Percentiles rank a stretch among this genome's conserved stretches.
Conservation (phyloP, 2,888 invertebrate genomes). For the Thyatira batis region DNA sequence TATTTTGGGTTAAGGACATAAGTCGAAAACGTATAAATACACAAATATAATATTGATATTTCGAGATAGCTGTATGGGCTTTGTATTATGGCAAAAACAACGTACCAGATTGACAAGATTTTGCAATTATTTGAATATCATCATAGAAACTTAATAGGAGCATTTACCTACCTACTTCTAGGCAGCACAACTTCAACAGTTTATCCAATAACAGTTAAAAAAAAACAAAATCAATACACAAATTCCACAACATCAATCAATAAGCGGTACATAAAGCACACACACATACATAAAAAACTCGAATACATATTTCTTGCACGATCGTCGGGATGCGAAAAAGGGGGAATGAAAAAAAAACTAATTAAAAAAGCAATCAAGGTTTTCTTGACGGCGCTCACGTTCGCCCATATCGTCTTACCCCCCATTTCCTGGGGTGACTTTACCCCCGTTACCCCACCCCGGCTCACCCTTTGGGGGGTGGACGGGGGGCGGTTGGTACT, state of each 20-base stretch:
- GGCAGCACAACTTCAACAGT: too few relatives aligned
- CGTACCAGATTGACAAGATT: too few relatives aligned
- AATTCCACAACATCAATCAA: constrained; percentile 31
- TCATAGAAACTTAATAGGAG: too few relatives aligned
- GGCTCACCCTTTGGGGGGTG: constrained; percentile 64
- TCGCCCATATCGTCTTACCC: constrained; percentile 83
- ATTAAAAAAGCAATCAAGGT: constrained; percentile 83
- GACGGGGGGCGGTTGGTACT: constrained; percentile 64
- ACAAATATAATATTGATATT: too few relatives aligned
- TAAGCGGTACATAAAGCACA: constrained; percentile 51
- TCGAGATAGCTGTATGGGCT: too few relatives aligned
- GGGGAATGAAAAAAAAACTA: constrained; percentile 80
- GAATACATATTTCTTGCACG: constrained; percentile 78
- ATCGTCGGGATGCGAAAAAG: constrained; percentile 76
- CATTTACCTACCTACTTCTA: too few relatives aligned
- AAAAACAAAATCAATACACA: constrained; percentile 1
- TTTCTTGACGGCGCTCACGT: constrained; percentile 83
- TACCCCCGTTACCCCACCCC: constrained; percentile 40
- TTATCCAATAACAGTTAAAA: neutral
- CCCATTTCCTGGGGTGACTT: constrained; percentile 63
- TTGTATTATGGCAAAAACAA: too few relatives aligned
- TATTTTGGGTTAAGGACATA: too few relatives aligned
- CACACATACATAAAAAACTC: constrained; percentile 43
- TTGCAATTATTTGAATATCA: too few relatives aligned
- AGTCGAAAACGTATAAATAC: too few relatives aligned